Evolutionary conservation across 2,797 vertebrate species (phyloP).

Genomic region (Hapalemur alaotrensis): DNA sequence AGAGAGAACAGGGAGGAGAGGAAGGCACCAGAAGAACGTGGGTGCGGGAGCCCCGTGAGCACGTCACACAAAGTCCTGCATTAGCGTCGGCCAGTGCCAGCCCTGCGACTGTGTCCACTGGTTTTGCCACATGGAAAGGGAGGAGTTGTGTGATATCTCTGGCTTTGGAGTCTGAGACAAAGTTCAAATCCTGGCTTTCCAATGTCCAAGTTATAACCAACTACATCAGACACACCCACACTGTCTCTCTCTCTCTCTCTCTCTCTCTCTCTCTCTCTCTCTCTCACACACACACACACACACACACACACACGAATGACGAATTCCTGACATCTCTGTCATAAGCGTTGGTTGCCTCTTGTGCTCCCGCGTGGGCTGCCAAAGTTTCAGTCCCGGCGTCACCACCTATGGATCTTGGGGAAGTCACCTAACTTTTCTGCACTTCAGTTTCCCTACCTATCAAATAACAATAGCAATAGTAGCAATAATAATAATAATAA

Average conservation of each 20-base stretch:
- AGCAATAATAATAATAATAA: not conserved
- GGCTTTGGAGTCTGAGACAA: not conserved
- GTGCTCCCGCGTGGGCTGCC: not conserved
- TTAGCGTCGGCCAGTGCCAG: rapidly evolving
- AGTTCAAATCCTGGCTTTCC: not conserved
- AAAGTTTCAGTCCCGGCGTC: not conserved
- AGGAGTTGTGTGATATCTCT: not conserved
- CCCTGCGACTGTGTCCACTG: rapidly evolving
- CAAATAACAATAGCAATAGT: not conserved
- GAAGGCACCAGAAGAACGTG: too few species aligned
- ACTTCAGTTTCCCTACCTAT: not conserved
- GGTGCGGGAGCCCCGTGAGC: not conserved
- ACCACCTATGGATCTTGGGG: not conserved
- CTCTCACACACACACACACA: not conserved
- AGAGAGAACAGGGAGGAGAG: not conserved
- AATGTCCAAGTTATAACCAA: not conserved
- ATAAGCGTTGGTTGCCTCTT: not conserved
- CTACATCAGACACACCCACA: not conserved
- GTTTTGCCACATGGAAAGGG: rapidly evolving
- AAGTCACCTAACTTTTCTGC: not conserved
- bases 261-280: too few species aligned
- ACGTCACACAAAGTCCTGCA: rapidly evolving
- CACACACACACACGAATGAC: rapidly evolving
- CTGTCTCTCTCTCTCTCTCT: too few species aligned
- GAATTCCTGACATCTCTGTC: not conserved